phyloP scores from a whole-genome alignment of 2,888 invertebrate genomes.

The Rhorus exstirpatorius region DNA sequence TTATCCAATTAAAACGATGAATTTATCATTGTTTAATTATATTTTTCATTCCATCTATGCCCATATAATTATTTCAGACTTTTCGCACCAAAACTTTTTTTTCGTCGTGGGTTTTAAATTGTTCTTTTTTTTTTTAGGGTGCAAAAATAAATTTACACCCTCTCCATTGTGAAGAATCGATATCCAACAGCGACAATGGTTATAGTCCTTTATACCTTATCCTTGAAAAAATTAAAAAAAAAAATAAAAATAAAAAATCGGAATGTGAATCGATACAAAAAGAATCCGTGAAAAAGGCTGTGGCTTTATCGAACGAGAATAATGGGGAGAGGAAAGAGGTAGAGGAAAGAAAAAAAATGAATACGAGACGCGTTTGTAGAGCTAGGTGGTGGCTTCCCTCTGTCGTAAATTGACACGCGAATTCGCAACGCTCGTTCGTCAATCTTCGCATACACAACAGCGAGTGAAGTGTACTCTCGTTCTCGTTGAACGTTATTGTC shows the following conservation, averaged over 20 bases:
- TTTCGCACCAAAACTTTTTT: too few relatives aligned
- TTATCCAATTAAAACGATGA: too few relatives aligned
- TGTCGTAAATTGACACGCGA: constrained; percentile 70
- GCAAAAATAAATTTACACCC: too few relatives aligned
- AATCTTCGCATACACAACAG: constrained; percentile 67
- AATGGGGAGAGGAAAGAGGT: neutral
- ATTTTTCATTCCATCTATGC: too few relatives aligned
- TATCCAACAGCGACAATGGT: neutral
- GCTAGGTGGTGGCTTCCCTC: constrained; percentile 5
- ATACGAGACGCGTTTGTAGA: neutral
- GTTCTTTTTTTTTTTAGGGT: too few relatives aligned
- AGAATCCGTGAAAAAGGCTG: constrained; percentile 2
- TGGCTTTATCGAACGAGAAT: constrained; percentile 2
- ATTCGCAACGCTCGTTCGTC: constrained; percentile 69
- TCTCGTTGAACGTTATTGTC: constrained; percentile 72
- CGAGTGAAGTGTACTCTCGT: constrained; percentile 67
- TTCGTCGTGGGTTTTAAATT: too few relatives aligned
- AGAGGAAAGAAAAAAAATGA: constrained; percentile 13
- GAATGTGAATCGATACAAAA: constrained; percentile 24
- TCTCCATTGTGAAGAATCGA: too few relatives aligned
- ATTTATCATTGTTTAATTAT: too few relatives aligned
- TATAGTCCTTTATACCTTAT: neutral
- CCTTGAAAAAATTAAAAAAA: constrained; percentile 1
- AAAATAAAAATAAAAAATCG: neutral
- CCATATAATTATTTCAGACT: too few relatives aligned